Base-by-base conservation (phyloP, 2,113 vertebrate genomes). In the Megalops atlanticus region DNA sequence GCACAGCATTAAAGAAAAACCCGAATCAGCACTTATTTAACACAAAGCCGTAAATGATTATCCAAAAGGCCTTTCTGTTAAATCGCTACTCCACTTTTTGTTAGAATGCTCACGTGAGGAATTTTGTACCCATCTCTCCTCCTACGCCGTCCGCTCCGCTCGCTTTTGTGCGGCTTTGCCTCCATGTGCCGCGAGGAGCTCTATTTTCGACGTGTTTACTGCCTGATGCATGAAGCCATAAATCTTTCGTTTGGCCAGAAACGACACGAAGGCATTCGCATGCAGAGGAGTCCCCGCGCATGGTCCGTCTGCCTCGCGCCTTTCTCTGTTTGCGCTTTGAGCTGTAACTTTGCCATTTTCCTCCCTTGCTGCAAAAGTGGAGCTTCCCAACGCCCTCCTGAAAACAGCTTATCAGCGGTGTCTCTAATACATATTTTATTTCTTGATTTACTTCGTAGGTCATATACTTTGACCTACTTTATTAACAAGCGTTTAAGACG, bases 21-120 rank as follows among this genome's bases (percentile, higher is more conserved):
- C 86, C 82, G 88, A 89, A 92, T 98, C 97, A 98, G 96, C 97
- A 93, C 90, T 97, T 97, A 92, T 82, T 87, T 90, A 94, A 95
- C 92, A 96, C 96, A 93, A 95, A 94, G 93, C 90, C 91, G 96
- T 96, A 94, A 96, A 97, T 97, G 94, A 96, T 97, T 98, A 96
- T 94, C 96, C 94, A 93, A 94, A 87, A 92, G 89, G 86, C 86
- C 75, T 39, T 64, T 92, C 86, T 92, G 90, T 92, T 91, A 93
- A 94, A 93, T 92, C 88, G 94, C 91, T 82, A 92, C 94, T 92
- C 90, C 89, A 85, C 88, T 77, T 88, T 93, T 94, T 89, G 95
- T 95, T 84, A 94, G 91, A 95, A 92, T 84, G 95, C 96, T 90
- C 86, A 94, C 87, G 86, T 86, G 90, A 89, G 94, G 87, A 94